Evolutionary conservation across 1,140 invertebrate species (phyloP).

Genomic region (Agrypnia vestita): DNA sequence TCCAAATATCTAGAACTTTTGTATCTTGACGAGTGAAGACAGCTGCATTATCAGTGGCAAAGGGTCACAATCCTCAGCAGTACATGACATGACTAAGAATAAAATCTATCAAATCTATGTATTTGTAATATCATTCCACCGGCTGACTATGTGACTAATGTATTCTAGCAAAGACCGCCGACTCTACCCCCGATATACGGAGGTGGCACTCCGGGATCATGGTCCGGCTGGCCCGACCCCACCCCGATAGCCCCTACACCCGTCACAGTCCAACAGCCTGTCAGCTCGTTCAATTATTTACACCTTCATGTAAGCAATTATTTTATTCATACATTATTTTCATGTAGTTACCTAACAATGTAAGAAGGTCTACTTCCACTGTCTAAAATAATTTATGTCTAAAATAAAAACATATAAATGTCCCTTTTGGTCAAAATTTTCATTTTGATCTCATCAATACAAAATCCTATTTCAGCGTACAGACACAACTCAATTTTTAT

Average conservation of each 20-base stretch:
- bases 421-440: not conserved
- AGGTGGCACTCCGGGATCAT: slow-evolving; percentile 52
- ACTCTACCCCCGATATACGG: slow-evolving; percentile 57
- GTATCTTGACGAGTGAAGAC: no score
- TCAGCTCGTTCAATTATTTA: slow-evolving; percentile 30
- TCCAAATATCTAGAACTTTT: no score
- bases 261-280: slow-evolving; percentile 18
- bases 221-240: slow-evolving; percentile 55
- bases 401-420: no score
- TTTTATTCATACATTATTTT: not conserved
- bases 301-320: slow-evolving; percentile 51
- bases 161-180: slow-evolving; percentile 43
- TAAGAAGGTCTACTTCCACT: not conserved
- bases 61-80: no score
- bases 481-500: no score
- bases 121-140: no score
- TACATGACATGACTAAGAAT: no score
- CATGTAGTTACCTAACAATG: not conserved
- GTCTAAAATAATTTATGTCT: no score
- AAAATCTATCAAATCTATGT: no score
- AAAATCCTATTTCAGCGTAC: no score
- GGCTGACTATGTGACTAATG: not conserved
- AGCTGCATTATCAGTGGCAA: no score
- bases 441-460: not conserved
- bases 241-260: slow-evolving; percentile 2